Base-by-base conservation (phyloP, 2,797 vertebrate species). In the Pyrocephalus nanus region DNA sequence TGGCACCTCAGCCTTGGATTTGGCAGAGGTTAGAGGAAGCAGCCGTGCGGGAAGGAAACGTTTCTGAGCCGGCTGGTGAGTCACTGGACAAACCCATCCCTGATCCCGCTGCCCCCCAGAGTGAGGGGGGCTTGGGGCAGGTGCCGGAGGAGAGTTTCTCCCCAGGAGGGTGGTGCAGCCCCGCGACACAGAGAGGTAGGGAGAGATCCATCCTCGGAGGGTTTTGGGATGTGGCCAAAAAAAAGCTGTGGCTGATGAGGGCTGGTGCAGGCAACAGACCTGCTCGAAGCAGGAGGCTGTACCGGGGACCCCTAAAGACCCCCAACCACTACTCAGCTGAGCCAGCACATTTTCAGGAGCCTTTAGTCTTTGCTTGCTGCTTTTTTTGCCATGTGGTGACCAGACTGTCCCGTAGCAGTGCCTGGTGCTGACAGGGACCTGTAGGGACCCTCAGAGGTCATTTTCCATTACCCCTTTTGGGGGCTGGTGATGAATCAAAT, bases 81-180 rank as follows among this genome's bases (percentile, higher is more conserved):
- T 96, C 92, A 84, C 62, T 0, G 67, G 4, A 1, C 60, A 70
- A 36, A 34, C 5, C 3, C 23, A 32, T 3, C 6, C 42, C 19
- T 3, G 20, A 8, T 12, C 9, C 38, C 11, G 12, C 7, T 10
- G 29, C 11, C 42, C 8, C 34, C 26, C 6, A 0, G 5, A 0
- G 40, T 0, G 0, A 36, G 34, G 25, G 47, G 34, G 3, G 14
- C 48, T 27, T 0, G 0, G 1, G 0, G 8, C 34, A 9, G 40
- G 36, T 22, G 84, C 79, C 16, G 34, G 9, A 19, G 47, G 2
- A 48, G 8, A 45, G 25, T 14, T 47, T 22, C 45, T 17, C 8
- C 42, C 7, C 2, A 0, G 80, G 54, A 70, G 23, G 16, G 30
- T 6, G 22, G 3, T 2, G 74, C 78, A 67, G 69, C 65, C 29